Conservation (phyloP, 2,797 vertebrate species). For the Oreochromis grahami region DNA sequence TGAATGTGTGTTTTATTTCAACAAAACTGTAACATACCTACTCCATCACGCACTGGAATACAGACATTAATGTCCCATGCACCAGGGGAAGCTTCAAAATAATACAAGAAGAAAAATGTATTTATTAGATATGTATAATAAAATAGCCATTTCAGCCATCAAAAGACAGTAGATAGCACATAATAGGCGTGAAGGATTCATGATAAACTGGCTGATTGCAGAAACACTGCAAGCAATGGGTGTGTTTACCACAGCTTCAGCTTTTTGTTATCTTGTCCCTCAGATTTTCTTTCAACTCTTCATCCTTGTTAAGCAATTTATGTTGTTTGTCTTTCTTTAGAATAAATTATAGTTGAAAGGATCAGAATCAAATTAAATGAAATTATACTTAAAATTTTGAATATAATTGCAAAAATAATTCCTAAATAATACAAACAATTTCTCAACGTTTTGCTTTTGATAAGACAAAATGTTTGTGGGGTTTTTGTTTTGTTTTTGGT, state of each 20-base stretch:
- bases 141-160: neutral
- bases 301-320: neutral
- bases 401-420: neutral
- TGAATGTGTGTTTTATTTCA: neutral
- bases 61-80: fast-evolving
- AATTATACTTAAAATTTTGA: neutral
- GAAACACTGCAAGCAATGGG: no score
- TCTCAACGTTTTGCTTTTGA: neutral
- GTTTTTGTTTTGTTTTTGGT: neutral
- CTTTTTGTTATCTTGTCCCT: neutral
- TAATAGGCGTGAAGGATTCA: neutral
- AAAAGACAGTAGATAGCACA: neutral
- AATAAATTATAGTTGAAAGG: neutral
- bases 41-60: fast-evolving
- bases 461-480: neutral
- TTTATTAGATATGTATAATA: neutral
- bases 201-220: fast-evolving
- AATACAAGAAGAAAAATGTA: neutral
- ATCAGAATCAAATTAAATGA: no score
- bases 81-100: neutral
- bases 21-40: neutral
- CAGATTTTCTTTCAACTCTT: neutral
- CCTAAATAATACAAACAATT: no score
- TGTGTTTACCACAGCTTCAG: neutral
- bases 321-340: neutral